A percentile compares a stretch with the other conserved stretches of the same genome.
These are phyloP conservation scores for Agrotis puta DNA, from an alignment of 2,888 invertebrate genomes.

Conservation along the genomic window DNA sequence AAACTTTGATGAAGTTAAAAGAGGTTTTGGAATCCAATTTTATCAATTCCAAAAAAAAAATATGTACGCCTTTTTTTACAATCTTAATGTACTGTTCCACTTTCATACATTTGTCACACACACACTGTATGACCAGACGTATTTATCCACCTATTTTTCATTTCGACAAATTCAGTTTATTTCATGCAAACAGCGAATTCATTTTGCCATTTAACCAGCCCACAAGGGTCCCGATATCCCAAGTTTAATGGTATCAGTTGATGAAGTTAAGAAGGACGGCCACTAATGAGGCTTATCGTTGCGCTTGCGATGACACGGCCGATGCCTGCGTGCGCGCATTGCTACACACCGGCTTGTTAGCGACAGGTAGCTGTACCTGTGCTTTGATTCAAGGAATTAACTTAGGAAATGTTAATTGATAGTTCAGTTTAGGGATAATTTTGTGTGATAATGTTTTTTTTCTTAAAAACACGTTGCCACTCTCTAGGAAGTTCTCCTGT, in stretches of 20 bases:
- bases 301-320: conserved; percentile 82
- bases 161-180: conserved; percentile 40
- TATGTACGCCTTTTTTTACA: too few relatives aligned
- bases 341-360: conserved; percentile 80
- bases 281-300: conserved; percentile 88
- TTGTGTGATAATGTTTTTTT: conserved; percentile 50
- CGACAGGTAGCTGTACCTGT: conserved; percentile 66
- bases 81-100: too few relatives aligned
- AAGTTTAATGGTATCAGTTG: conserved; percentile 75
- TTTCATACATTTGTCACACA: neutral
- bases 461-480: too few relatives aligned
- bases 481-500: too few relatives aligned
- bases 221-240: conserved; percentile 62
- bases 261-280: conserved; percentile 82
- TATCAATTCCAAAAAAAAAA: too few relatives aligned
- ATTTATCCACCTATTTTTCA: conserved; percentile 35
- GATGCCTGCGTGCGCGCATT: conserved; percentile 83
- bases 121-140: neutral
- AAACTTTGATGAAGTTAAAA: too few relatives aligned
- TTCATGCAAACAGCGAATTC: conserved; percentile 34
- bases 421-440: conserved; percentile 54
- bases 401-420: conserved; percentile 66
- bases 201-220: conserved; percentile 62
- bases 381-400: conserved; percentile 68
- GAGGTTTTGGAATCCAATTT: too few relatives aligned